Base-by-base conservation (phyloP, 2,888 invertebrate species). In the Orchesella flavescens region DNA sequence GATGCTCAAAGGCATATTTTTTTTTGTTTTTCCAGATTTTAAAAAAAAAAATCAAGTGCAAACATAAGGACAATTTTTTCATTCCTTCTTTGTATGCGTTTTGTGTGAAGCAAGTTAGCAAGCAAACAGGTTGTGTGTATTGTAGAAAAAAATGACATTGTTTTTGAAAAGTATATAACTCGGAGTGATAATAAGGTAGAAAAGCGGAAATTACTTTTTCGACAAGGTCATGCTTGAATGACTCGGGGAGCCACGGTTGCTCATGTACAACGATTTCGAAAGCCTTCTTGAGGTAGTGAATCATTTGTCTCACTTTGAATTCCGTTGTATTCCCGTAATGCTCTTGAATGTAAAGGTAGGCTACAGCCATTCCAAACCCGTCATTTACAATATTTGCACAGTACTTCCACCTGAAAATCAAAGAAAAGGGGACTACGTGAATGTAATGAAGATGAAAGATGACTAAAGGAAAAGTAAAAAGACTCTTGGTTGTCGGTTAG, bases 361-460 rank as follows among this genome's bases (percentile, higher is more conserved):
- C 92, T 1, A 92, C 91, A 12, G 92, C 92, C 90, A 92, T 91
- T 0, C 92, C 92, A 90, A 93, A 91, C 76, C 92, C 91, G 68
- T 91, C 91, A 85, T 92, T 92, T 69, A 91, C 91, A 79, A 91
- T 90, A 15, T 89, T 90, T 5, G 92, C 91, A 88, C 93, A 93
- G 49, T 91, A 91, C 86, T 92, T 91, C 92, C 92, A 93, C 66
- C 92, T 89, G 10, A 87, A 79, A 66, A 69, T 43, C 23, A 73
- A 76, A 49, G 21, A 19, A 24, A 65, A 49, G 59, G 44, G 21
- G 49, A 34, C 12, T 49, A 78, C 46, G 43, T 49, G 71, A 49
- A 53, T 63, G 9, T 44, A 17, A 46, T 46, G 61, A 71, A 46
- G 19, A 61, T 61, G 46, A 78, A 13, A 46, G 21, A 49, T 46